Conservation (phyloP, 2,797 vertebrate species). For the Antrozous pallidus region DNA sequence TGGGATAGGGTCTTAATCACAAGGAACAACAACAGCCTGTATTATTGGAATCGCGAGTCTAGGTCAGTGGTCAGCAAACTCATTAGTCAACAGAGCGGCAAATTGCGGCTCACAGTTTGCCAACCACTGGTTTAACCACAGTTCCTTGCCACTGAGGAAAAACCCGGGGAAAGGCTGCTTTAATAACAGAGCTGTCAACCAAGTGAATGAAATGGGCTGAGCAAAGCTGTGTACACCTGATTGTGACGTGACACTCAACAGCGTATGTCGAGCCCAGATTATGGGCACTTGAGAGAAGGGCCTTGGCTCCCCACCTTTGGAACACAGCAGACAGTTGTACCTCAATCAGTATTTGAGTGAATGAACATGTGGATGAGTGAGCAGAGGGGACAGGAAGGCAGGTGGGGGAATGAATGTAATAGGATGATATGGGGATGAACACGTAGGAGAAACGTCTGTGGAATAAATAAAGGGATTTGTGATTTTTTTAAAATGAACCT, state of each 20-base stretch:
- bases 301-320: not conserved
- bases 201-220: not conserved
- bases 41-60: no score
- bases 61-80: no score
- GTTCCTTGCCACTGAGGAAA: not conserved
- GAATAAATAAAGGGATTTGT: not conserved
- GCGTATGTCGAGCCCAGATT: not conserved
- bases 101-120: no score
- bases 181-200: conserved; percentile 37
- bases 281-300: not conserved
- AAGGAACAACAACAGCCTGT: no score
- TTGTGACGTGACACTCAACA: not conserved
- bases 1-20: no score
- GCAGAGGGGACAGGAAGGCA: not conserved
- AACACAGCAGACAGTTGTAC: not conserved
- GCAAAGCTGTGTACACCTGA: not conserved
- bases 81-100: no score
- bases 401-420: not conserved
- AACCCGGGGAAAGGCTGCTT: conserved; percentile 7
- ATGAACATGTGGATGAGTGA: not conserved
- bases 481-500: not conserved
- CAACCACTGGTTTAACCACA: conserved; percentile 42
- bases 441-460: not conserved
- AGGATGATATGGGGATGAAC: not conserved
- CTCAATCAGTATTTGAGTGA: not conserved